phyloP scores from a whole-genome alignment of 35 echinoderm and acorn worm species.

The Heliocidaris erythrogramma region DNA sequence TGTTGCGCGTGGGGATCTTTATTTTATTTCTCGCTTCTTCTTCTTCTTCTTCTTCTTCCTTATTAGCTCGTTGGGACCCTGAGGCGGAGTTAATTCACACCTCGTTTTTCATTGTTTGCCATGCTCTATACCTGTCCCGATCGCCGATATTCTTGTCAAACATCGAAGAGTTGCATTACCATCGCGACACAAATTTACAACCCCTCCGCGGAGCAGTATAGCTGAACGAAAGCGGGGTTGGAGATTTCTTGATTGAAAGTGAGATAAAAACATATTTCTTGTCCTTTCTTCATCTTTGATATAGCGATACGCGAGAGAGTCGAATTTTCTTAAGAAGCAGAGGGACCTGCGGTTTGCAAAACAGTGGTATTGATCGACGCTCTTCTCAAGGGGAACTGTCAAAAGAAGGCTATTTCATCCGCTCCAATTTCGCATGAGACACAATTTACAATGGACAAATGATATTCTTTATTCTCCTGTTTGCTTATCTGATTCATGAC shows the following conservation, averaged over 20 bases:
- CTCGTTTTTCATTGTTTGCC: neutral
- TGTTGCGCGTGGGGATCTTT: neutral
- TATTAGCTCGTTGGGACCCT: neutral
- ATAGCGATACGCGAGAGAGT: neutral
- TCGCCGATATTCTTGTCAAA: neutral
- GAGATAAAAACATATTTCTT: slow-evolving; percentile 12
- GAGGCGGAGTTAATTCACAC: slow-evolving; percentile 1
- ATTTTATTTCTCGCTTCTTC: neutral
- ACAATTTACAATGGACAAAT: neutral
- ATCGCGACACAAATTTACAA: slow-evolving; percentile 1
- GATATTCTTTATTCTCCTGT: neutral
- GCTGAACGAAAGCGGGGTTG: neutral
- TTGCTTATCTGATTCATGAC: neutral
- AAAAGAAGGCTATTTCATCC: neutral
- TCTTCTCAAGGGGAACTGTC: neutral
- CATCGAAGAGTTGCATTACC: slow-evolving; percentile 2
- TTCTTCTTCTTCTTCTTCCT: neutral
- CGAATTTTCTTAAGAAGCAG: neutral
- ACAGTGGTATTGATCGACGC: neutral
- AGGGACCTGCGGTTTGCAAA: neutral
- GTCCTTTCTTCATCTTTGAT: neutral
- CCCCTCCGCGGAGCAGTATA: neutral
- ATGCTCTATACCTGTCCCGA: slow-evolving; percentile 14
- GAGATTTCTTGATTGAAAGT: slow-evolving; percentile 7
- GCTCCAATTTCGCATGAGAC: neutral